These are phyloP conservation scores for Oncopeltus fasciatus DNA, from an alignment of 1,140 invertebrate genomes.

Conservation along the genomic window DNA sequence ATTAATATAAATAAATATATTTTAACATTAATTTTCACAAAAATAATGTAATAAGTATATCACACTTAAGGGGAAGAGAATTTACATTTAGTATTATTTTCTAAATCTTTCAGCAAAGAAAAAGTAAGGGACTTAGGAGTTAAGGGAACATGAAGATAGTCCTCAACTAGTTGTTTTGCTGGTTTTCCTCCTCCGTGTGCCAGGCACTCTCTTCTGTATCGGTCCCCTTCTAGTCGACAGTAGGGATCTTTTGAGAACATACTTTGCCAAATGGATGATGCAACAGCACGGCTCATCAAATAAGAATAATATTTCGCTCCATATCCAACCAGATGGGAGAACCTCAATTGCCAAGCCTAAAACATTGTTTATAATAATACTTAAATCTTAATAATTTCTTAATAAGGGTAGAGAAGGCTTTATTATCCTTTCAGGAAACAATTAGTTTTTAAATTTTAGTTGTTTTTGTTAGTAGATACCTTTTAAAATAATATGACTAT, in stretches of 20 bases:
- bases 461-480: no score
- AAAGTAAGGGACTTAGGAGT: slow-evolving; percentile 39
- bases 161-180: slow-evolving; percentile 50
- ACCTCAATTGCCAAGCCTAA: slow-evolving; percentile 86
- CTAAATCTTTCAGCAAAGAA: slow-evolving; percentile 36
- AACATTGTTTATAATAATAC: slow-evolving; percentile 5
- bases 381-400: no score
- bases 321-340: slow-evolving; percentile 93
- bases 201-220: slow-evolving; percentile 61
- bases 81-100: slow-evolving; percentile 22
- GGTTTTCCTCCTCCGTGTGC: slow-evolving; percentile 79
- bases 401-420: no score
- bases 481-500: no score
- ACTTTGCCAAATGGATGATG: slow-evolving; percentile 83
- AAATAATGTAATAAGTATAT: no score
- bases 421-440: no score
- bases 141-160: slow-evolving; percentile 53
- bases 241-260: slow-evolving; percentile 77
- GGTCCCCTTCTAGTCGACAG: slow-evolving; percentile 54
- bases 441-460: no score
- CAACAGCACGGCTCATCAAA: slow-evolving; percentile 81
- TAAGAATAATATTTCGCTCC: slow-evolving; percentile 98
- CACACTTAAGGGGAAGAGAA: no score
- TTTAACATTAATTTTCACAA: no score
- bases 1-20: no score